phyloP scores from a whole-genome alignment of 2,797 vertebrate genomes.

The Tiaroga cobitis region DNA sequence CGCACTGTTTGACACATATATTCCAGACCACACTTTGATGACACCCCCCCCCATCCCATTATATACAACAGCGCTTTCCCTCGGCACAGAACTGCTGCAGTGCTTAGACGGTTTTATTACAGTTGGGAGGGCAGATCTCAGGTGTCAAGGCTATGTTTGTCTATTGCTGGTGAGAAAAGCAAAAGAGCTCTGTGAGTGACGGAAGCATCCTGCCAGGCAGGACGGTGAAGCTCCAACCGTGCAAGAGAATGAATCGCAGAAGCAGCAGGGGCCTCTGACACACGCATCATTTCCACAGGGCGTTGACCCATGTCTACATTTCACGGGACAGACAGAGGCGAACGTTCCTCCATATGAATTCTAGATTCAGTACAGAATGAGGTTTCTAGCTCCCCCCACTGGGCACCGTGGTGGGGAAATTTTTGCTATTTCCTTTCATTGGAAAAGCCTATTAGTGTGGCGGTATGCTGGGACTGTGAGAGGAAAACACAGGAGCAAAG shows the following conservation, averaged over 20 bases:
- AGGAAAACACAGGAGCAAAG: constrained; percentile 54
- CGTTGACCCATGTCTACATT: constrained; percentile 66
- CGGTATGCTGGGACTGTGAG: constrained; percentile 48
- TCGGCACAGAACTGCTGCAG: constrained; percentile 62
- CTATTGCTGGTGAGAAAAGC: constrained; percentile 67
- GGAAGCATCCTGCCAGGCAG: constrained; percentile 60
- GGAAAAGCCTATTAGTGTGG: constrained; percentile 66
- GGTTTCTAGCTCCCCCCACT: constrained; percentile 52
- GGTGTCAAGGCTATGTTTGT: constrained; percentile 61
- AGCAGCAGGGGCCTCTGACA: constrained; percentile 57
- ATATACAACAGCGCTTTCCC: constrained; percentile 52
- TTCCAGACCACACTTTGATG: constrained; percentile 49
- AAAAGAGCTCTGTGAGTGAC: constrained; percentile 70
- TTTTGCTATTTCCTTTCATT: constrained; percentile 63
- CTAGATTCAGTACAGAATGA: constrained; percentile 61
- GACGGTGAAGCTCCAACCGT: constrained; percentile 67
- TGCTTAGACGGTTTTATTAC: constrained; percentile 62
- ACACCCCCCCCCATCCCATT: constrained; percentile 33
- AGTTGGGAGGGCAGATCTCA: constrained; percentile 62
- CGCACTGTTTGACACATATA: constrained; percentile 27
- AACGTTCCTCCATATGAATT: constrained; percentile 66
- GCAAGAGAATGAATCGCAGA: constrained; percentile 65
- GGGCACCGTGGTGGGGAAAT: constrained; percentile 62
- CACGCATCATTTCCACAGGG: constrained; percentile 67
- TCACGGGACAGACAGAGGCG: constrained; percentile 62